Conservation (phyloP, 2,797 vertebrate species). For the Aulostomus chinensis region DNA sequence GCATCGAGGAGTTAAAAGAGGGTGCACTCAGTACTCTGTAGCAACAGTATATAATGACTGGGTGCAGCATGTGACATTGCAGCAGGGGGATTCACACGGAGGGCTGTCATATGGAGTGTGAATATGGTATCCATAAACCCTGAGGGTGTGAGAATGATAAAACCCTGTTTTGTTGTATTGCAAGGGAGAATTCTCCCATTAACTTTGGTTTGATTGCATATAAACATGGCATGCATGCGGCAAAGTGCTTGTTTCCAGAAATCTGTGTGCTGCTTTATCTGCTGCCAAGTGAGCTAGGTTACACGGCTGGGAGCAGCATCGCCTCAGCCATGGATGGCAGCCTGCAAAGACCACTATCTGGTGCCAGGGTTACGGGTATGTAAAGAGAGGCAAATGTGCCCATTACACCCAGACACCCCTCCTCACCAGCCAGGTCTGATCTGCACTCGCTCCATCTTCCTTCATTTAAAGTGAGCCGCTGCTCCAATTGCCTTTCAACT, state of each 20-base stretch:
- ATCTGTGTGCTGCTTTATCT: slow-evolving; percentile 23
- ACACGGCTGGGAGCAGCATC: slow-evolving; percentile 51
- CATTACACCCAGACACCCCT: slow-evolving; percentile 49
- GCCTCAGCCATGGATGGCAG: slow-evolving; percentile 54
- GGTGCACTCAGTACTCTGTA: neutral
- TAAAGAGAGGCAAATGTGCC: slow-evolving; percentile 61
- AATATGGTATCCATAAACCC: slow-evolving; percentile 53
- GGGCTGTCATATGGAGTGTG: slow-evolving; percentile 60
- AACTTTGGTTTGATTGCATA: slow-evolving; percentile 72
- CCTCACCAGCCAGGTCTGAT: slow-evolving; percentile 36
- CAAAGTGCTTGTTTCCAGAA: slow-evolving; percentile 64
- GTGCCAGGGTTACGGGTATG: slow-evolving; percentile 56
- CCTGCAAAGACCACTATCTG: slow-evolving; percentile 40
- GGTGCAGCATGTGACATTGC: slow-evolving; percentile 36
- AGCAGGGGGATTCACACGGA: slow-evolving; percentile 37
- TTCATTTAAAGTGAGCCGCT: slow-evolving; percentile 17
- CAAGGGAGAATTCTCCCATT: slow-evolving; percentile 66
- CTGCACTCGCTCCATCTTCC: slow-evolving; percentile 19
- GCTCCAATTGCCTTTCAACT: slow-evolving; percentile 35
- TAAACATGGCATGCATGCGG: too few relatives aligned
- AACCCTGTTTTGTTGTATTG: slow-evolving; percentile 56
- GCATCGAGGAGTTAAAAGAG: slow-evolving; percentile 7
- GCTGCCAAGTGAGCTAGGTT: slow-evolving; percentile 70
- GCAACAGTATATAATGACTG: slow-evolving; percentile 24
- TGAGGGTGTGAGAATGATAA: slow-evolving; percentile 52